phyloP scores from a whole-genome alignment of 2,113 vertebrate species.

The Istiophorus platypterus region DNA sequence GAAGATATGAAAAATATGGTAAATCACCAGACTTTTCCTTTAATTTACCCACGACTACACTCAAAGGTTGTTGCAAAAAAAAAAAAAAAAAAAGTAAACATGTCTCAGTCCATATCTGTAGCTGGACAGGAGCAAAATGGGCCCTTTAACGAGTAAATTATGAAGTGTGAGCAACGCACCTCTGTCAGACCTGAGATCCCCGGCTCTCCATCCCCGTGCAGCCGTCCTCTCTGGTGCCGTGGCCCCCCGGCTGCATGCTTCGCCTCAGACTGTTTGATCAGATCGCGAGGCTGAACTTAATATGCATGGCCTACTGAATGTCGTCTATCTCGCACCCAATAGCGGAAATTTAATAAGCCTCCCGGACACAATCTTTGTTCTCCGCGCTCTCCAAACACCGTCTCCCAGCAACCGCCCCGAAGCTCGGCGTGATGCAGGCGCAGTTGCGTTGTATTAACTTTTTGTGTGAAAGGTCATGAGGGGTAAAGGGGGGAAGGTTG shows the following conservation, averaged over 20 bases:
- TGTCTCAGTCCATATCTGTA: neutral
- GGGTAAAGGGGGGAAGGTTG: neutral
- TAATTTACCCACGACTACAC: too few relatives aligned
- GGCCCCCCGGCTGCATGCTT: neutral
- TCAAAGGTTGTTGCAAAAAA: too few relatives aligned
- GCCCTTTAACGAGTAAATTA: neutral
- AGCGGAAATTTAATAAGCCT: slow-evolving; percentile 82
- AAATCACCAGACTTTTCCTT: too few relatives aligned
- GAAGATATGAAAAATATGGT: too few relatives aligned
- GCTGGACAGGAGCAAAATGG: neutral
- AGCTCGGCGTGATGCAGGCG: neutral
- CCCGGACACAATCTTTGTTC: slow-evolving; percentile 38
- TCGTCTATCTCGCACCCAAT: neutral
- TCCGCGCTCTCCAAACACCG: slow-evolving; percentile 75
- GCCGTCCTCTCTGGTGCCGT: neutral
- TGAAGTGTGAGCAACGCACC: slow-evolving; percentile 36
- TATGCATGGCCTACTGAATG: neutral
- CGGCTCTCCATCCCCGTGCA: slow-evolving; percentile 36
- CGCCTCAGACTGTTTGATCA: slow-evolving; percentile 46
- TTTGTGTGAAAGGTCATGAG: neutral
- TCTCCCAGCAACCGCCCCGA: slow-evolving; percentile 75
- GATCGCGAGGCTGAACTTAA: slow-evolving; percentile 6
- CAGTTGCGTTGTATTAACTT: slow-evolving; percentile 30
- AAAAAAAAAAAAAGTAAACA: too few relatives aligned
- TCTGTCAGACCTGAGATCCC: slow-evolving; percentile 14